Conservation (phyloP, 2,797 vertebrate species). For the Dendrocincla fuliginosa region DNA sequence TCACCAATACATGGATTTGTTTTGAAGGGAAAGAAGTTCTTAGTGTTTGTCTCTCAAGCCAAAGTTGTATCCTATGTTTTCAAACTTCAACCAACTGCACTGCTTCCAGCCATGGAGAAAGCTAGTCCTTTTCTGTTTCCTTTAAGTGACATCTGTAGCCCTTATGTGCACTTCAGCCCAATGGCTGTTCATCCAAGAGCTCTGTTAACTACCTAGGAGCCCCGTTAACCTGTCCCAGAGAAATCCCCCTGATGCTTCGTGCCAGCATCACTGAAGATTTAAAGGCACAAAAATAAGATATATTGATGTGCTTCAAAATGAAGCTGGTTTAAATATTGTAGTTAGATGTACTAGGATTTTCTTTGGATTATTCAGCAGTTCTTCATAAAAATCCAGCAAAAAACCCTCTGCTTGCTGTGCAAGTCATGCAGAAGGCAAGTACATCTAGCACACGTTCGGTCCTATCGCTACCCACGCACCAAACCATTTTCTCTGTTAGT, state of each 20-base stretch:
- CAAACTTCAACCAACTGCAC: not conserved
- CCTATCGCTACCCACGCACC: not conserved
- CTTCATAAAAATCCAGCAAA: not conserved
- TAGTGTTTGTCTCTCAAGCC: not conserved
- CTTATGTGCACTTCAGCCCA: not conserved
- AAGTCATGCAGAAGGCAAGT: not conserved
- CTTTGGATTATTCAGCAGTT: not conserved
- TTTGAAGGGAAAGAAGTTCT: not conserved
- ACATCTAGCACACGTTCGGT: not conserved
- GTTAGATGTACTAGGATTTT: not conserved
- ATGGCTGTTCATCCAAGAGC: not conserved
- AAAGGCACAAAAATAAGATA: not conserved
- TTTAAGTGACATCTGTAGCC: not conserved
- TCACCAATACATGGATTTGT: not conserved
- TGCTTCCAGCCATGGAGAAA: not conserved
- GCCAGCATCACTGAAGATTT: not conserved
- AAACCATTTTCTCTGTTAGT: conserved; percentile 18
- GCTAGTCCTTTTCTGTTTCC: not conserved
- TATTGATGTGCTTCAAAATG: not conserved
- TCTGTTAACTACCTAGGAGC: not conserved
- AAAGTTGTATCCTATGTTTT: not conserved
- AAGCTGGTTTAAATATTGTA: not conserved
- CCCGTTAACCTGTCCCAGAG: not conserved
- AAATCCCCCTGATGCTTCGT: not conserved
- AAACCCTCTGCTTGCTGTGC: not conserved